phyloP scores from a whole-genome alignment of 2,797 vertebrate genomes.

The Paramormyrops hopkinsi region DNA sequence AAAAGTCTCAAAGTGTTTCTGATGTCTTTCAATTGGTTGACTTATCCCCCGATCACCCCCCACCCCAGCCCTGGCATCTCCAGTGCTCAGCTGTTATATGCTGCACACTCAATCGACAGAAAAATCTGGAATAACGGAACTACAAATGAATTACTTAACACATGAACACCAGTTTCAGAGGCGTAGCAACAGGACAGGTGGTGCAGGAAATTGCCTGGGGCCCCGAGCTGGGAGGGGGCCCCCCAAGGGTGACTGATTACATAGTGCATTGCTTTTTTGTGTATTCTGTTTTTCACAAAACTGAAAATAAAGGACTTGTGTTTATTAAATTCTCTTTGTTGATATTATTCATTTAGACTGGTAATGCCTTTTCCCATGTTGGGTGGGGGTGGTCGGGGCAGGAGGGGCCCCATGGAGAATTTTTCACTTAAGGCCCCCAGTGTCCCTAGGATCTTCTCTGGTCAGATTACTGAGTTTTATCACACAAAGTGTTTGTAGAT shows the following conservation, averaged over 20 bases:
- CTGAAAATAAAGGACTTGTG: neutral
- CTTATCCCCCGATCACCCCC: neutral
- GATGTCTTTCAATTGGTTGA: neutral
- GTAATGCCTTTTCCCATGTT: neutral
- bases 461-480: neutral
- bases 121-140: neutral
- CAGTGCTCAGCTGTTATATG: neutral
- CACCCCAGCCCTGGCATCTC: neutral
- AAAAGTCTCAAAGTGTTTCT: neutral
- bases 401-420: neutral
- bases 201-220: neutral
- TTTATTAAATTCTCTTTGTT: neutral
- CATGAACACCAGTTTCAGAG: neutral
- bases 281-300: neutral
- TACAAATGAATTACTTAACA: neutral
- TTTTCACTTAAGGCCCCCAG: neutral
- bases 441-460: neutral
- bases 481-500: neutral
- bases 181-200: neutral
- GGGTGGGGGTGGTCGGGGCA: neutral
- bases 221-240: neutral
- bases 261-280: neutral
- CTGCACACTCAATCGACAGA: neutral
- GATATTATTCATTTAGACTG: neutral
- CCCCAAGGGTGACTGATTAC: neutral